Evolutionary conservation across 2,797 vertebrate species (phyloP).

Genomic region (Enteromius afrohamiltoni): DNA sequence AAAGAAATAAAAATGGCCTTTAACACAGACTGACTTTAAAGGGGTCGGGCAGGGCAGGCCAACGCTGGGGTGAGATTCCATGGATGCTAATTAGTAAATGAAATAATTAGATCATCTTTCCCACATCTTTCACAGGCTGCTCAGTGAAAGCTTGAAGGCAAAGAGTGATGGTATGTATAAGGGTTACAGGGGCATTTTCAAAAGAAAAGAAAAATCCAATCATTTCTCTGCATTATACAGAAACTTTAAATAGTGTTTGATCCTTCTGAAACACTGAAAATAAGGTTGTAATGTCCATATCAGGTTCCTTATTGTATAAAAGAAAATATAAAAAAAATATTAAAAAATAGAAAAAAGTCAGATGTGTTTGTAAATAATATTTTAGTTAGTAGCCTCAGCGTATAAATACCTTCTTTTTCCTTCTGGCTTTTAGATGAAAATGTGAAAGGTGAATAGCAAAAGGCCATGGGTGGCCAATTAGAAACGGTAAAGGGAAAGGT

Average conservation of each 20-base stretch:
- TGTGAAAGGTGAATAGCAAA: slow-evolving; percentile 62
- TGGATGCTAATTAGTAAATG: slow-evolving; percentile 69
- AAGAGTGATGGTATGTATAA: slow-evolving; percentile 42
- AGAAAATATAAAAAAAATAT: not conserved
- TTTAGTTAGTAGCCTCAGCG: not conserved
- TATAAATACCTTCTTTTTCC: slow-evolving; percentile 22
- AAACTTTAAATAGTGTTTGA: slow-evolving; percentile 46
- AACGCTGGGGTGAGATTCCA: slow-evolving; percentile 54
- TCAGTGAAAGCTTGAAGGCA: slow-evolving; percentile 51
- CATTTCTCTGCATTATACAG: slow-evolving; percentile 55
- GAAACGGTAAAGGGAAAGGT: slow-evolving; percentile 55
- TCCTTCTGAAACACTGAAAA: slow-evolving; percentile 5
- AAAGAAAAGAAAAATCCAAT: slow-evolving; percentile 58
- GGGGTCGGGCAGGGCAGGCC: slow-evolving; percentile 48
- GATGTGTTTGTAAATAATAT: not conserved
- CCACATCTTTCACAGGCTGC: slow-evolving; percentile 64
- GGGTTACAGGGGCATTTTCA: slow-evolving; percentile 51
- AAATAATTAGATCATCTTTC: slow-evolving; percentile 70
- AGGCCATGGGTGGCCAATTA: slow-evolving; percentile 66
- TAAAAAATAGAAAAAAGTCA: not conserved
- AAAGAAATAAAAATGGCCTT: slow-evolving; percentile 59
- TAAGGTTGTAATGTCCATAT: not conserved
- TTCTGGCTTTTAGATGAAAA: slow-evolving; percentile 54
- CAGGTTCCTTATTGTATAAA: not conserved
- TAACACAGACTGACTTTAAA: slow-evolving; percentile 48